These are phyloP conservation scores for Theropithecus gelada DNA, from an alignment of 2,113 vertebrate species.

Conservation along the genomic window DNA sequence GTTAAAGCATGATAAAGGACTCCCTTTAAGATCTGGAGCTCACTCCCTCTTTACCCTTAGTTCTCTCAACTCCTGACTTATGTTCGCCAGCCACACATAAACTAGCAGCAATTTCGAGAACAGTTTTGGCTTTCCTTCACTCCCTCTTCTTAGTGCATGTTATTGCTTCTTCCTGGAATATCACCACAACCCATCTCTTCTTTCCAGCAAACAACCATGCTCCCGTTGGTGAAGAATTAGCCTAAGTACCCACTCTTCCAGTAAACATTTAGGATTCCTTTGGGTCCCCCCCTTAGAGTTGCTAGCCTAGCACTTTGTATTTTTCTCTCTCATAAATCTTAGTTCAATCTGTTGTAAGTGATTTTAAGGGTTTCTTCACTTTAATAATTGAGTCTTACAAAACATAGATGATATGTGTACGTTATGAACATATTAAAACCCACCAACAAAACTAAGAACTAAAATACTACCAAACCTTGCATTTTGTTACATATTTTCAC, in stretches of 20 bases:
- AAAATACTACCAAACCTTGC: background rate
- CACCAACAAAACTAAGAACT: background rate
- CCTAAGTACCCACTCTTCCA: background rate
- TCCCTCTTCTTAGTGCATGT: background rate
- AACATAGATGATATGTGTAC: background rate
- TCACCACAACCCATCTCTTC: background rate
- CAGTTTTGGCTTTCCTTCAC: background rate
- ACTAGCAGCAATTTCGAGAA: background rate
- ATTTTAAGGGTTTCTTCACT: background rate
- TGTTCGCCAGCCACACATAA: background rate
- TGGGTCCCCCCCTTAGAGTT: background rate
- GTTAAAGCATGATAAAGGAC: background rate
- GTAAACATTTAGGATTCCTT: background rate
- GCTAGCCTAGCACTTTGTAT: background rate
- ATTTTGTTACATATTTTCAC: background rate
- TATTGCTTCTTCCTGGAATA: background rate
- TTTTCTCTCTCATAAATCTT: background rate
- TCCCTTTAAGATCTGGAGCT: background rate
- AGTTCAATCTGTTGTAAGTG: background rate
- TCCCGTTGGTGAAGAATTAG: background rate
- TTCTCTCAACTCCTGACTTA: background rate
- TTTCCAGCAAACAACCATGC: background rate
- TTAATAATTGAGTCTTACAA: background rate
- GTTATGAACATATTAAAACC: background rate
- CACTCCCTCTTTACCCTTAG: accelerated